phyloP scores from a whole-genome alignment of 2,797 vertebrate species.

The Cirrhinus molitorella region DNA sequence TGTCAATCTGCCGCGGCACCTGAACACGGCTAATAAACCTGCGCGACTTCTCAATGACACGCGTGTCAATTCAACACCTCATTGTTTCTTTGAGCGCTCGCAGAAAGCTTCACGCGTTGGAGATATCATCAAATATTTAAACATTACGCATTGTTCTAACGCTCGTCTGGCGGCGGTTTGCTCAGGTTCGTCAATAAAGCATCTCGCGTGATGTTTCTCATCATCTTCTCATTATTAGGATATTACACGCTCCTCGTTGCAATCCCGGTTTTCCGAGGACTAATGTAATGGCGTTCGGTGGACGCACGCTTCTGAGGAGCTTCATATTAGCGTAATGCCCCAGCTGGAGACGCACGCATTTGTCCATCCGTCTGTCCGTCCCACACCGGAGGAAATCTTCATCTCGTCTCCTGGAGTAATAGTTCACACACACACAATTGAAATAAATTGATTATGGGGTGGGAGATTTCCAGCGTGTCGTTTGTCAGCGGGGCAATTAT shows the following conservation, averaged over 20 bases:
- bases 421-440: background rate
- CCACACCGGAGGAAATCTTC: background rate
- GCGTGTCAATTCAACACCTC: background rate
- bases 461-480: background rate
- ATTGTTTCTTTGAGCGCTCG: constrained; percentile 2
- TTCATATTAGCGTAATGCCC: constrained; percentile 39
- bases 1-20: constrained; percentile 41
- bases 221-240: constrained; percentile 59
- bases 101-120: constrained; percentile 2
- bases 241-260: constrained; percentile 37
- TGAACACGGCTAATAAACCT: constrained; percentile 31
- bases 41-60: background rate
- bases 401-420: background rate
- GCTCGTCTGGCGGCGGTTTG: constrained; percentile 44
- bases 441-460: constrained; percentile 26
- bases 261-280: constrained; percentile 38
- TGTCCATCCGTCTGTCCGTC: background rate
- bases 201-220: constrained; percentile 24
- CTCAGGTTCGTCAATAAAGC: constrained; percentile 48
- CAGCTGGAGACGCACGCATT: constrained; percentile 39
- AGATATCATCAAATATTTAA: constrained; percentile 59
- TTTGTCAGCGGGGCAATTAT: constrained; percentile 3
- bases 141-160: constrained; percentile 49
- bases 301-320: constrained; percentile 35
- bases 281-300: constrained; percentile 61